Evolutionary conservation across 2,113 vertebrate genomes (phyloP), one percentile per base, ranked within the genome.

Genomic region (Periophthalmodon schlosseri): DNA sequence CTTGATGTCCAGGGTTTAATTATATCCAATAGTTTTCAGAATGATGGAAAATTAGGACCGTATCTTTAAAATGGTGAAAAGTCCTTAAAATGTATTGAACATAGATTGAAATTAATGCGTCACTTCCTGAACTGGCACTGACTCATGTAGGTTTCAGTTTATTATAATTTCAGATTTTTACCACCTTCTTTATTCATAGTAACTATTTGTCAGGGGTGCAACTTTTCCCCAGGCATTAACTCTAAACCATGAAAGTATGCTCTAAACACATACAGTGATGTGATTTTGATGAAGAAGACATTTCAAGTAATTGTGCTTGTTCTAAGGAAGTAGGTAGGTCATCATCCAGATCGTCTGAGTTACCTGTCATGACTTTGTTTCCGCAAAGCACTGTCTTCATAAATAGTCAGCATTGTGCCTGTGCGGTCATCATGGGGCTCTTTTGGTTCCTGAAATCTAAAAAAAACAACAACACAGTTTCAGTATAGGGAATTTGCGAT

Each of bases 381-480:
- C 0, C 34, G 14, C 15, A 60, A 0, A 5, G 76, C 36, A 52
- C 74, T 46, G 34, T 94, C 90, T 0, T 95, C 91, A 0, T 88
- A 90, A 21, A 89, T 88, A 76, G 92, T 94, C 56, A 94, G 89
- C 82, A 91, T 93, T 2, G 87, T 92, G 33, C 94, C 93, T 0
- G 86, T 78, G 23, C 89, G 91, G 52, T 96, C 94, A 0, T 95
- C 95, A 1, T 88, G 93, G 52, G 79, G 78, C 23, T 95, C 94
- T 61, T 73, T 81, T 0, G 91, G 76, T 44, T 91, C 95, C 86
- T 95, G 95, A 73, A 96, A 88, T 87, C 96, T 98, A 28, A 18
- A 74, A 79, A 70, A 72, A 23, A 23, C 24, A 9, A 57, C 0
- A 72, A 73, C 16, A 50, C 10, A 46, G n/a, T 21, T 21, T 46